These are phyloP conservation scores for Dolichomitus sp. DNA, from an alignment of 2,888 invertebrate species.

Conservation along the genomic window DNA sequence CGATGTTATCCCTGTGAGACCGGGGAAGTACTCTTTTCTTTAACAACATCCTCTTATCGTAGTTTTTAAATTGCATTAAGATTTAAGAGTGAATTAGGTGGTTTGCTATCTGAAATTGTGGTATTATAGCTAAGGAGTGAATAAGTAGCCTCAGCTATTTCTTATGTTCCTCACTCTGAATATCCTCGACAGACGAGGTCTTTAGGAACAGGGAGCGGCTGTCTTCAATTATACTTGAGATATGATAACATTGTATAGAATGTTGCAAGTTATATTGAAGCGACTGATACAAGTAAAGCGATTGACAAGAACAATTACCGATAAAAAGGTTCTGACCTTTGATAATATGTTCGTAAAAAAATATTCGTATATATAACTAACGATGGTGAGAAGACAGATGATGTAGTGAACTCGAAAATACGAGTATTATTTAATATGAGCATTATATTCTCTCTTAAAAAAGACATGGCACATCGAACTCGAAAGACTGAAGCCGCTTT, in stretches of 20 bases:
- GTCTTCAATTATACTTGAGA: neutral
- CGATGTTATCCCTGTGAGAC: constrained; percentile 42
- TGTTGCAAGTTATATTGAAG: neutral
- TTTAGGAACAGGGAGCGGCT: neutral
- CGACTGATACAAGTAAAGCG: neutral
- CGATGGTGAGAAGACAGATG: no score
- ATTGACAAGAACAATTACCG: neutral
- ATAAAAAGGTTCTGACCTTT: neutral
- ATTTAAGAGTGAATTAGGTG: constrained; percentile 26
- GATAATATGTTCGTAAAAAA: neutral
- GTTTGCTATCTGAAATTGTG: neutral
- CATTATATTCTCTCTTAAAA: no score
- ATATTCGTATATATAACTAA: neutral
- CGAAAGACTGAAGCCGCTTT: no score
- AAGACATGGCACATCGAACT: no score
- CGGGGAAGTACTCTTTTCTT: neutral
- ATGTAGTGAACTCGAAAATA: no score
- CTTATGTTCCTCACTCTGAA: neutral
- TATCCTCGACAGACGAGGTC: neutral
- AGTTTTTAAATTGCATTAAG: constrained; percentile 41
- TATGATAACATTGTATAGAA: neutral
- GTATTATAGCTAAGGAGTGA: constrained; percentile 19
- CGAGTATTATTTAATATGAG: no score
- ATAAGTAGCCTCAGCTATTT: constrained; percentile 20
- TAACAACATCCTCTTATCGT: constrained; percentile 4